Percentiles rank a stretch among this genome's conserved stretches.
phyloP scores from a whole-genome alignment of 2,797 vertebrate species.

The Fistularia commersonii region DNA sequence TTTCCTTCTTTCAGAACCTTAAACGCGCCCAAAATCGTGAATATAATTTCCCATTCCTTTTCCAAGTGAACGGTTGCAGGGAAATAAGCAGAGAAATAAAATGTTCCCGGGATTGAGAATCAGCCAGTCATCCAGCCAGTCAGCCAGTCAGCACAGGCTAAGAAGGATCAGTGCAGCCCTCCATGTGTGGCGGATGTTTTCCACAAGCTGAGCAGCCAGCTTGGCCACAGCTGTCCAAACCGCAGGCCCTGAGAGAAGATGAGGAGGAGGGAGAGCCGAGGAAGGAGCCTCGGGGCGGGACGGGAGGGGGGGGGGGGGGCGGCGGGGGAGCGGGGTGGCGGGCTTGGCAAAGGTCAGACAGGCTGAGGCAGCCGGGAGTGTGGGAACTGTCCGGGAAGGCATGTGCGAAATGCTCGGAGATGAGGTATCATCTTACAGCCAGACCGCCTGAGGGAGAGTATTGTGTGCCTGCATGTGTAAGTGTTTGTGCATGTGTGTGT shows the following conservation, averaged over 20 bases:
- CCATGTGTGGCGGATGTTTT: slow-evolving; percentile 92
- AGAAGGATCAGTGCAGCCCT: slow-evolving; percentile 66
- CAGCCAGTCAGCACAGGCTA: slow-evolving; percentile 55
- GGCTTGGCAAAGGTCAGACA: slow-evolving; percentile 83
- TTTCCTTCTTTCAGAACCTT: not conserved
- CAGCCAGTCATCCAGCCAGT: slow-evolving; percentile 36
- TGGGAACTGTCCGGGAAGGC: slow-evolving; percentile 82
- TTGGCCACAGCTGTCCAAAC: slow-evolving; percentile 84
- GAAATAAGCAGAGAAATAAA: slow-evolving; percentile 47
- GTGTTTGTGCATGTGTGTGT: slow-evolving; percentile 24
- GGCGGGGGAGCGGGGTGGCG: slow-evolving; percentile 54
- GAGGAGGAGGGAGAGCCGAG: slow-evolving; percentile 55
- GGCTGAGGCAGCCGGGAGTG: slow-evolving; percentile 78
- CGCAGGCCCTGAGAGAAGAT: slow-evolving; percentile 77
- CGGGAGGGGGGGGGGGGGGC: slow-evolving; percentile 60
- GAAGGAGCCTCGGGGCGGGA: slow-evolving; percentile 47
- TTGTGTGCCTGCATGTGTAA: slow-evolving; percentile 49
- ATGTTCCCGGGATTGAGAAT: slow-evolving; percentile 64
- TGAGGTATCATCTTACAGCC: slow-evolving; percentile 77
- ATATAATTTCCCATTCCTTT: slow-evolving; percentile 11
- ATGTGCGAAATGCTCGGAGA: slow-evolving; percentile 79
- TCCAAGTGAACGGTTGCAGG: slow-evolving; percentile 4
- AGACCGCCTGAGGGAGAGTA: slow-evolving; percentile 68
- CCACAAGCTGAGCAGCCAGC: slow-evolving; percentile 82
- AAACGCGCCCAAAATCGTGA: not conserved